Evolutionary conservation across 92 coral and sea anemone species (phyloP).

Genomic region (Metridium senile): DNA sequence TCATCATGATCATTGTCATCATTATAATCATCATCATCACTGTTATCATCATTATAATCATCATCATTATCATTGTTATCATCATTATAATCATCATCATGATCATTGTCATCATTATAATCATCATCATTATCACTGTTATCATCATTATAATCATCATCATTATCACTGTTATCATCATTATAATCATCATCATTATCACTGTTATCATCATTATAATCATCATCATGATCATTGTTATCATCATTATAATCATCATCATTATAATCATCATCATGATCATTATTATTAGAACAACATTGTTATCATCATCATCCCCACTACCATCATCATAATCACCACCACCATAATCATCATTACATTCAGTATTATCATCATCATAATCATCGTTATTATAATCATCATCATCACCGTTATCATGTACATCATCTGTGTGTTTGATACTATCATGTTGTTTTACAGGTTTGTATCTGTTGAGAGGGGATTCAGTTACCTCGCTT

Average conservation of each 20-base stretch:
- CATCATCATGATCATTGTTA: background rate
- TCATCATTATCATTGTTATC: background rate
- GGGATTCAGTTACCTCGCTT: constrained; percentile 75
- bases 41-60: background rate
- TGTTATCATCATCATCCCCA: background rate
- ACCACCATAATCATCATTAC: background rate
- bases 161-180: background rate
- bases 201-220: background rate
- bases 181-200: background rate
- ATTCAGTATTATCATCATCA: background rate
- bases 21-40: background rate
- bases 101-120: background rate
- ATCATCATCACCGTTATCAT: background rate
- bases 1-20: background rate
- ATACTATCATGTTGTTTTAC: too few species aligned
- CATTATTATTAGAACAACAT: background rate
- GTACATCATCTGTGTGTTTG: constrained; percentile 14
- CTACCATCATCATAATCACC: background rate
- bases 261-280: background rate
- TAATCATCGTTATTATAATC: background rate
- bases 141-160: background rate
- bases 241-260: background rate
- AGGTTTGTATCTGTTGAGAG: constrained; percentile 96
- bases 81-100: background rate
- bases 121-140: background rate